Conservation (phyloP, 2,888 invertebrate genomes). For the Drosophila hamatofila region DNA sequence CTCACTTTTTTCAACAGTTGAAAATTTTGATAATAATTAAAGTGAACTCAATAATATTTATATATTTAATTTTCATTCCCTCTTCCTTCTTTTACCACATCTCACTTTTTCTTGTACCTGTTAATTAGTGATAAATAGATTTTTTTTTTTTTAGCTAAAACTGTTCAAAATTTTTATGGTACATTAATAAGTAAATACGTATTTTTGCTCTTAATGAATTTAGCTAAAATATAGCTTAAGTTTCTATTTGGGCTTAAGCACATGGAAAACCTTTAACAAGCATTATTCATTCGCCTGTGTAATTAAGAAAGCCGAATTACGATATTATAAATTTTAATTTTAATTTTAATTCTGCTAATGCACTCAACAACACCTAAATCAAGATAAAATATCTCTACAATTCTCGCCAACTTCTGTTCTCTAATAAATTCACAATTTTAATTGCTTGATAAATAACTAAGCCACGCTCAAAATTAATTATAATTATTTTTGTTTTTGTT, state of each 20-base stretch:
- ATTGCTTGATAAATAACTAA: conserved; percentile 28
- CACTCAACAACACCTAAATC: not conserved
- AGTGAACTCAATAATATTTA: too few relatives aligned
- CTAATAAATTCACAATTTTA: conserved; percentile 14
- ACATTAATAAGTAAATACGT: too few relatives aligned
- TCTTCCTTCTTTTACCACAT: too few relatives aligned
- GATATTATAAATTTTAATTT: not conserved
- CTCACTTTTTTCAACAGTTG: too few relatives aligned
- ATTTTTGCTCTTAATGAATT: too few relatives aligned
- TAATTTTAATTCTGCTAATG: not conserved
- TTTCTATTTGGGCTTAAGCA: not conserved
- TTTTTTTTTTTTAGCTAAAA: too few relatives aligned
- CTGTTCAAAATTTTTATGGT: too few relatives aligned
- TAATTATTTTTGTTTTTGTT: not conserved
- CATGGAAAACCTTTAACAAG: not conserved
- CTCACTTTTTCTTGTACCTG: too few relatives aligned
- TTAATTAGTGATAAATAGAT: too few relatives aligned
- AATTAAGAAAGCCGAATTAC: not conserved
- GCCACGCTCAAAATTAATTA: conserved; percentile 36
- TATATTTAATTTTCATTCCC: too few relatives aligned
- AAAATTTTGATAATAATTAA: too few relatives aligned
- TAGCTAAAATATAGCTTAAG: not conserved
- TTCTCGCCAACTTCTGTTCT: not conserved
- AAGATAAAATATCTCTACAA: not conserved
- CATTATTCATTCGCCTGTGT: not conserved